Conservation (phyloP, 2,113 vertebrate species). For the Micronisus gabar region DNA sequence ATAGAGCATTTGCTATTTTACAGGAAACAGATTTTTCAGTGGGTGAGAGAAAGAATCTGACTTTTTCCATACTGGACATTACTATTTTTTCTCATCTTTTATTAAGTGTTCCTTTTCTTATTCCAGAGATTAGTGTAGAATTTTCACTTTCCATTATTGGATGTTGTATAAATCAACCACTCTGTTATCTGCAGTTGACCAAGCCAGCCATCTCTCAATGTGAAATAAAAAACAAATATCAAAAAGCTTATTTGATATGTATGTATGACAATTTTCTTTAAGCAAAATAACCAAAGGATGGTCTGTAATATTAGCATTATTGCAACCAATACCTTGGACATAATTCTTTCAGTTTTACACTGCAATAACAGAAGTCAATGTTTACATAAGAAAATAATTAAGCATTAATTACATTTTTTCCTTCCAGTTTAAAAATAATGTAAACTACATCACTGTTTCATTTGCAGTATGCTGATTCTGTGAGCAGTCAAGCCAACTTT, state of each 20-base stretch:
- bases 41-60: background rate
- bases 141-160: background rate
- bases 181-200: background rate
- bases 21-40: background rate
- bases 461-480: background rate
- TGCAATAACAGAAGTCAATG: background rate
- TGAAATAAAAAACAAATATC: background rate
- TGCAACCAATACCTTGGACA: background rate
- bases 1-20: background rate
- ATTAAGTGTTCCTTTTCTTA: background rate
- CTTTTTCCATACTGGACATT: background rate
- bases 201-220: background rate
- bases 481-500: background rate
- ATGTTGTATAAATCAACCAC: background rate
- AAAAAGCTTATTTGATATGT: background rate
- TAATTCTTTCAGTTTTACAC: background rate
- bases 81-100: background rate
- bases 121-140: background rate
- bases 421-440: background rate
- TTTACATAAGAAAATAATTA: background rate
- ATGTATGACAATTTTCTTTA: conserved; percentile 1
- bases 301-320: background rate
- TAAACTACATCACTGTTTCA: background rate
- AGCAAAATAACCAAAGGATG: background rate
- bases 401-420: background rate